These are phyloP conservation scores for Osedax fenrisi DNA, from an alignment of 2,888 invertebrate species.

Conservation along the genomic window DNA sequence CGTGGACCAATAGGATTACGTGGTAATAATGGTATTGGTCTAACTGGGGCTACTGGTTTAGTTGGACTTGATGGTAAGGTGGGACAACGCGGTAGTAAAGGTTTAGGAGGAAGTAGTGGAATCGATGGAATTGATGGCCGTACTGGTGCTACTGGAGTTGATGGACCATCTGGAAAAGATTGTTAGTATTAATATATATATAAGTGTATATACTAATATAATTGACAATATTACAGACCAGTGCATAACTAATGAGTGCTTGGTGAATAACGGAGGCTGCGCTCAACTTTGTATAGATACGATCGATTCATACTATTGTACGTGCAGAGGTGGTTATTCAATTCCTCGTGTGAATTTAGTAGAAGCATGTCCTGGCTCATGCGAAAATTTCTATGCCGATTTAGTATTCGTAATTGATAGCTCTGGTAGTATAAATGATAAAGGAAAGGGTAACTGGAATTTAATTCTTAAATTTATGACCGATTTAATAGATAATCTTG, in stretches of 20 bases:
- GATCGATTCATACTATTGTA: background rate
- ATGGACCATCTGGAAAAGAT: background rate
- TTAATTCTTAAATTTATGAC: background rate
- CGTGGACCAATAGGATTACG: background rate
- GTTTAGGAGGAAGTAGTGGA: background rate
- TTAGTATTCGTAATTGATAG: constrained; percentile 10
- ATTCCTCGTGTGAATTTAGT: background rate
- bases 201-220: background rate
- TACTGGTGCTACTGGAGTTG: background rate
- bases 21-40: background rate
- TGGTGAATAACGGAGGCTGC: background rate
- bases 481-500: background rate
- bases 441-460: background rate
- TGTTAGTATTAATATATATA: background rate
- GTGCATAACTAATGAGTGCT: background rate
- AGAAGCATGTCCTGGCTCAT: background rate
- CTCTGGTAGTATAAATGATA: constrained; percentile 6
- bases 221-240: background rate
- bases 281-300: background rate
- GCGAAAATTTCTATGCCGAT: background rate
- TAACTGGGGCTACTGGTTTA: background rate
- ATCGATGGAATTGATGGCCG: background rate
- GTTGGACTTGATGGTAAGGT: background rate
- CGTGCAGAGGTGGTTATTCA: background rate
- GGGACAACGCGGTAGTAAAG: background rate